Base-by-base conservation (phyloP, 1,140 invertebrate species). In the Drosophila ambigua region DNA sequence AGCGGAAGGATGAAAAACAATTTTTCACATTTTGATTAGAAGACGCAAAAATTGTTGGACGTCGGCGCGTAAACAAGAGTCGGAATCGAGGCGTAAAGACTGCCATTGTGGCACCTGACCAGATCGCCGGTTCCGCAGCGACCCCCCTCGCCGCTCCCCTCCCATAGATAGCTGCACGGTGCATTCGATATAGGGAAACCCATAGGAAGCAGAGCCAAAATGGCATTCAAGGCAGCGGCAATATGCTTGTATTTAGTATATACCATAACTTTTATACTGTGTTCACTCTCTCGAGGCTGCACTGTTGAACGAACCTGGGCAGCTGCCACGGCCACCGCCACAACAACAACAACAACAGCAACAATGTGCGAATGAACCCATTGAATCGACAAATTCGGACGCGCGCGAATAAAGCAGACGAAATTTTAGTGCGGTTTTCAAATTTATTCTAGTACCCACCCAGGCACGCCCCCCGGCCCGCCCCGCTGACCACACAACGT, bases 11-110 rank as follows among this genome's bases (percentile, higher is more conserved):
- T 67, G 62, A 66, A 76, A 58, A 76, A 76, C 72, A 48, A 75
- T 75, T 75, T 66, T 63, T 54, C 72, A 49, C 61, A 49, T 67
- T 79, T 87, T 67, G 63, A 81, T 81, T 87, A 75, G 82, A 84
- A 62, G 78, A 78, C 81, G 82, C 81, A 85, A 67, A 85, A 73
- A 80, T 64, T 83, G 62, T 83, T 84, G 72, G 80, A 83, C 62
- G 71, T 45, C 80, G 65, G 49, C 73, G 62, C 76, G 80, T 83
- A 83, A 83, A 84, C 80, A 83, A 72, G 77, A 75, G 72, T 61
- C 49, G 51, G 52, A 57, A 72, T 67, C 46, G 65, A 46, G 67
- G 51, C 67, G 62, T 60, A 64, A 54, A 64, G 67, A 69, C 64
- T 35, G 65, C 51, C 65, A 57, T 69, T 39, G 35, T 39, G 35